Percentiles rank a stretch among this genome's conserved stretches.
Conservation (phyloP, 2,797 vertebrate species). For the Crocidura indochinensis region DNA sequence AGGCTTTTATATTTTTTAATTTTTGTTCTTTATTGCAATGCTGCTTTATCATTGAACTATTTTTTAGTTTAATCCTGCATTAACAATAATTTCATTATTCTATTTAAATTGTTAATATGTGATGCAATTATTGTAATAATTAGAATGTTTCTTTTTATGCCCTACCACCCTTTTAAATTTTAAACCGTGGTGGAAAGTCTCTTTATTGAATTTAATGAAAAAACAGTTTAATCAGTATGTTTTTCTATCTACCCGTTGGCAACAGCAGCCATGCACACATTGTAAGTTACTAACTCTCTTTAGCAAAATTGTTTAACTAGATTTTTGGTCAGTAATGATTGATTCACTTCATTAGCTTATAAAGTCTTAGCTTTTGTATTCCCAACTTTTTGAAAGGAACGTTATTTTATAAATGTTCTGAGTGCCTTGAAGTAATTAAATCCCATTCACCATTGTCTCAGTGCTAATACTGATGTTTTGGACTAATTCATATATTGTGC, state of each 20-base stretch:
- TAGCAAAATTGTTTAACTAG: neutral
- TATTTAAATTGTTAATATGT: neutral
- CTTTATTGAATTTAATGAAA: neutral
- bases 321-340: neutral
- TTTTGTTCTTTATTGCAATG: slow-evolving; percentile 31
- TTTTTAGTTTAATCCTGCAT: slow-evolving; percentile 22
- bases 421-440: neutral
- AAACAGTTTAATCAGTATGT: neutral
- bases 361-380: slow-evolving; percentile 49
- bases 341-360: slow-evolving; percentile 20
- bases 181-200: neutral
- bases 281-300: slow-evolving; percentile 2
- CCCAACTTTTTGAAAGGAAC: neutral
- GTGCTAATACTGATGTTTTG: neutral
- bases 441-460: neutral
- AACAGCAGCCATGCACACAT: neutral
- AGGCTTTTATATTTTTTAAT: slow-evolving; percentile 23
- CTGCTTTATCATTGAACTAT: neutral
- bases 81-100: slow-evolving; percentile 19
- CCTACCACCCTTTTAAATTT: neutral
- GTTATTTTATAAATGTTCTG: neutral
- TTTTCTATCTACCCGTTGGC: neutral
- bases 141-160: neutral
- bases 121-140: slow-evolving; percentile 32
- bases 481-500: neutral